These are phyloP conservation scores for Parochlus steinenii DNA, from an alignment of 2,888 invertebrate genomes.

Conservation along the genomic window DNA sequence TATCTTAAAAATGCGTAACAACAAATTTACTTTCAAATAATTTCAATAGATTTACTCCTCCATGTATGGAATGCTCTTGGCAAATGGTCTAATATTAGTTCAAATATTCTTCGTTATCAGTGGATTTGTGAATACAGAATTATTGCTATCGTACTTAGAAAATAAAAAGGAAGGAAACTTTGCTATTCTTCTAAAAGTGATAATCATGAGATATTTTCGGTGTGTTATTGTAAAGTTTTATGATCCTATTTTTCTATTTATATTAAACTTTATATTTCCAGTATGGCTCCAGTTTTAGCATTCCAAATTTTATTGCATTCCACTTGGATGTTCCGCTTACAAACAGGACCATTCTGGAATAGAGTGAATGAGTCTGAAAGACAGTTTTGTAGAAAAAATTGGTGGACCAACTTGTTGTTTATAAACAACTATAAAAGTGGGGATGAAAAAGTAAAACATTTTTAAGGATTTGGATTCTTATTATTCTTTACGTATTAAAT, in stretches of 20 bases:
- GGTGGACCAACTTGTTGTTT: slow-evolving; percentile 8
- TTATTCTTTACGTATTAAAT: background rate
- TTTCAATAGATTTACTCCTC: slow-evolving; percentile 3
- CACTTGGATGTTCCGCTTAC: slow-evolving; percentile 5
- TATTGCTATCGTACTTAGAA: too few species aligned
- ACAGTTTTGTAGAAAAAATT: slow-evolving; percentile 6
- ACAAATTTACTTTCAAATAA: background rate
- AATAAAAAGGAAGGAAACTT: too few species aligned
- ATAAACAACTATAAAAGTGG: slow-evolving; percentile 8
- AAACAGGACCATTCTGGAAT: slow-evolving; percentile 8
- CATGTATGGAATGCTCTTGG: background rate
- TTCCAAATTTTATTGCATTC: slow-evolving; percentile 7
- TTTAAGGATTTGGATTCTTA: background rate
- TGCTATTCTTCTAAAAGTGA: too few species aligned
- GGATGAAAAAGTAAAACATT: background rate
- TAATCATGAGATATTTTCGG: too few species aligned
- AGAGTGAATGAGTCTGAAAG: slow-evolving; percentile 4
- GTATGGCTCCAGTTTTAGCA: slow-evolving; percentile 3
- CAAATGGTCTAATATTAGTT: background rate
- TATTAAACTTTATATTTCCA: too few species aligned
- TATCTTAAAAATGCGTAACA: background rate
- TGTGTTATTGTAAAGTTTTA: too few species aligned
- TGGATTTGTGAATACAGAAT: too few species aligned
- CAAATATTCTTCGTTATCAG: slow-evolving; percentile 6
- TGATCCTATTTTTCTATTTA: too few species aligned